Evolutionary conservation across 2,113 vertebrate genomes (phyloP).

Genomic region (Meriones unguiculatus): DNA sequence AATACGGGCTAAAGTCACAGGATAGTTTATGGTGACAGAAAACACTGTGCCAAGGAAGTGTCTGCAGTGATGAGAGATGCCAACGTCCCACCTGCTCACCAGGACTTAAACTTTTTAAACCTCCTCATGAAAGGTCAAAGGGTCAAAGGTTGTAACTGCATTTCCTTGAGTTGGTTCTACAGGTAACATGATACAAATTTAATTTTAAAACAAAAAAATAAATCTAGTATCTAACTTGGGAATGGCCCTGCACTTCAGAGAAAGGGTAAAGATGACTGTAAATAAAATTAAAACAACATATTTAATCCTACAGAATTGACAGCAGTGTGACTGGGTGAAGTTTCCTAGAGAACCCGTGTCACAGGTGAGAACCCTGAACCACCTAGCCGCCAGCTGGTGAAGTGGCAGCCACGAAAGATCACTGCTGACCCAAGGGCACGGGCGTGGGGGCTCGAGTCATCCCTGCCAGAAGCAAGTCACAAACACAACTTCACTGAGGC

Average conservation of each 20-base stretch:
- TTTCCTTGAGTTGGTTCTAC: background rate
- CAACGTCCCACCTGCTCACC: background rate
- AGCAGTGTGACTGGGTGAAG: conserved; percentile 12
- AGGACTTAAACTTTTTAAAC: background rate
- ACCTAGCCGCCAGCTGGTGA: no score
- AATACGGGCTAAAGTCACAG: conserved; percentile 17
- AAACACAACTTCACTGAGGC: background rate
- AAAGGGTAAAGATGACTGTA: conserved; percentile 23
- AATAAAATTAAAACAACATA: conserved; percentile 52
- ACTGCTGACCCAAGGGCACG: background rate
- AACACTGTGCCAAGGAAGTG: background rate
- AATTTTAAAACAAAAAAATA: conserved; percentile 58
- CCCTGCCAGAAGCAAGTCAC: conserved; percentile 6
- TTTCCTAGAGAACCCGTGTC: conserved; percentile 1
- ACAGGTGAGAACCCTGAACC: no score
- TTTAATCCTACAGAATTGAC: background rate
- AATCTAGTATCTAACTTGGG: conserved; percentile 14
- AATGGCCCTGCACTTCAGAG: conserved; percentile 21
- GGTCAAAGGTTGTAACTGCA: background rate
- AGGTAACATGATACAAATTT: background rate
- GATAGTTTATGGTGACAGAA: background rate
- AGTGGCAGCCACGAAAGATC: conserved; percentile 14
- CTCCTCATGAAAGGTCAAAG: background rate
- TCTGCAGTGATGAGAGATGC: background rate
- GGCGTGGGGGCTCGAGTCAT: background rate